Percentiles rank a stretch among this genome's conserved stretches.
Conservation (phyloP, 2,888 invertebrate genomes). For the Leucophenga montana region DNA sequence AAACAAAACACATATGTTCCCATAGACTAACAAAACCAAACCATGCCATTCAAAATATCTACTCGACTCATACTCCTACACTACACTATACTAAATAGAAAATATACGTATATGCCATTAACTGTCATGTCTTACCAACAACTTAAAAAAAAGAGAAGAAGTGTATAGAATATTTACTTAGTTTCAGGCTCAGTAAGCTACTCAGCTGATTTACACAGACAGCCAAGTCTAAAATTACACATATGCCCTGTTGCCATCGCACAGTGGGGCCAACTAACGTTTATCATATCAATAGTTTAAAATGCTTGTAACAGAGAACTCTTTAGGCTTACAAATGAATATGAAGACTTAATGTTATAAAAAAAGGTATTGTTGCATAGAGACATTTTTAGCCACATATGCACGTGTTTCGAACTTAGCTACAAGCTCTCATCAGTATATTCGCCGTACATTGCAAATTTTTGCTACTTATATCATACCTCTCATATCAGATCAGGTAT, state of each 20-base stretch:
- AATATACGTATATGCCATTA: conserved; percentile 1
- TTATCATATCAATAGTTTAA: too few relatives aligned
- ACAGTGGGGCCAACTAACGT: too few relatives aligned
- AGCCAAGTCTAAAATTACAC: conserved; percentile 4
- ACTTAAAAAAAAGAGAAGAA: not conserved
- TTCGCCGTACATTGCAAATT: too few relatives aligned
- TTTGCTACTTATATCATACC: too few relatives aligned
- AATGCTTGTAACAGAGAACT: too few relatives aligned
- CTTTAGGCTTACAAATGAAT: too few relatives aligned
- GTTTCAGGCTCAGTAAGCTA: not conserved
- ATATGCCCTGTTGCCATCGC: not conserved
- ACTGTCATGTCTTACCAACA: not conserved
- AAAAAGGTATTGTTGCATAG: too few relatives aligned
- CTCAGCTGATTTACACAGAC: conserved; percentile 11
- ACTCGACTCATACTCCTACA: not conserved
- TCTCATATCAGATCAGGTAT: too few relatives aligned
- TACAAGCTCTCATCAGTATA: too few relatives aligned
- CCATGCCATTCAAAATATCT: not conserved
- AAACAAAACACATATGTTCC: not conserved
- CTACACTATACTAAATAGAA: not conserved
- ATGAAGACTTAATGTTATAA: too few relatives aligned
- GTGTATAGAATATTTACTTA: not conserved
- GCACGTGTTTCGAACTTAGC: too few relatives aligned
- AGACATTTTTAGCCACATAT: too few relatives aligned
- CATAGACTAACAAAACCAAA: not conserved